Percentiles rank a stretch among this genome's conserved stretches.
Conservation (phyloP, 1,140 invertebrate species). For the Lamellibrachia luymesi region DNA sequence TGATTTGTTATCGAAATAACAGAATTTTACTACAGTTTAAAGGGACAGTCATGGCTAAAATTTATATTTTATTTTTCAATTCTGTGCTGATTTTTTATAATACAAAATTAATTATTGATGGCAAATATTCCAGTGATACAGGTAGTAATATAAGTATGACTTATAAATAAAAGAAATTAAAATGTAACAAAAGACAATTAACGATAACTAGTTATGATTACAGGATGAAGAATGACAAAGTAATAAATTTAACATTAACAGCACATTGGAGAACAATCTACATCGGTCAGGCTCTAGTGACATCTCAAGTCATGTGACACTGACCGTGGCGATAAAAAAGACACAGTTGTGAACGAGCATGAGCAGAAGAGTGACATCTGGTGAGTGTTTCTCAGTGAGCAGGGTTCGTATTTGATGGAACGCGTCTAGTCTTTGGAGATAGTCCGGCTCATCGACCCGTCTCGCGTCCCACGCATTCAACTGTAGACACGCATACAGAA, state of each 20-base stretch:
- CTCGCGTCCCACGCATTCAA: constrained; percentile 83
- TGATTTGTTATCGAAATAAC: too few species aligned
- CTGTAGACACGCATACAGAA: constrained; percentile 45
- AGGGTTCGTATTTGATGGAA: constrained; percentile 68
- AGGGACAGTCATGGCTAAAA: too few species aligned
- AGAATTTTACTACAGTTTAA: too few species aligned
- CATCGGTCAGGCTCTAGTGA: background rate
- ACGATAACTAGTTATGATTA: background rate
- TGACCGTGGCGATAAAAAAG: constrained; percentile 69
- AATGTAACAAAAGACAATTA: too few species aligned
- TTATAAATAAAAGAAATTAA: too few species aligned
- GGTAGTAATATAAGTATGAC: too few species aligned
- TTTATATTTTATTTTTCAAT: too few species aligned
- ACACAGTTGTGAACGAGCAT: constrained; percentile 80
- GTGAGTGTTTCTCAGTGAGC: constrained; percentile 52
- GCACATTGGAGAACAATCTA: background rate
- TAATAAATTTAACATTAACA: background rate
- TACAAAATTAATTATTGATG: too few species aligned
- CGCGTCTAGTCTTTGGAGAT: constrained; percentile 71
- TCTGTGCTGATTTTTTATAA: too few species aligned
- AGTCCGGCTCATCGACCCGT: constrained; percentile 91
- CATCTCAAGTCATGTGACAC: constrained; percentile 13
- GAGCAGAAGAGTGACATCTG: constrained; percentile 68
- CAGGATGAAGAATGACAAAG: background rate
- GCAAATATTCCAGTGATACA: too few species aligned